phyloP scores from a whole-genome alignment of 2,888 invertebrate species.

The Andrena marginata region DNA sequence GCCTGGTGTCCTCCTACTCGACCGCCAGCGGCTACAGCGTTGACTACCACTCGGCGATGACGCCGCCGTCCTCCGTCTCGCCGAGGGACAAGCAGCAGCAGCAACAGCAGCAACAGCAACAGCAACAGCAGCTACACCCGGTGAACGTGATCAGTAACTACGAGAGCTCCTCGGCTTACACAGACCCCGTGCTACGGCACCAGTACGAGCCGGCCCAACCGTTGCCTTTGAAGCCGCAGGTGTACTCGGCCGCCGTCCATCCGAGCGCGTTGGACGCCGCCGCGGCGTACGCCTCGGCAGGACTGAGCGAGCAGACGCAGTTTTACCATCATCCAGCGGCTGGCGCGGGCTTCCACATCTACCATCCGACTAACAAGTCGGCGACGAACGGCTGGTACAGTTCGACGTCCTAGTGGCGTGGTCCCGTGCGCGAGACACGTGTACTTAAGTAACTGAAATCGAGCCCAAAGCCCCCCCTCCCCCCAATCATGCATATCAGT shows the following conservation, averaged over 20 bases:
- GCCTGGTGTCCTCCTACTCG: constrained; percentile 87
- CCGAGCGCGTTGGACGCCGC: constrained; percentile 87
- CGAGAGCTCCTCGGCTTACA: constrained; percentile 86
- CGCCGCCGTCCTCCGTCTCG: constrained; percentile 98
- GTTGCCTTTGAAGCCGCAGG: constrained; percentile 95
- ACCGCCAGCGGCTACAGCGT: constrained; percentile 88
- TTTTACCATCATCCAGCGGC: constrained; percentile 91
- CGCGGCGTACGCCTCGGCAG: constrained; percentile 87
- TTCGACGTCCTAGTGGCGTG: constrained; percentile 89
- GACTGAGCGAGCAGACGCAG: constrained; percentile 91
- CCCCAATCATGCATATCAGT: constrained; percentile 68
- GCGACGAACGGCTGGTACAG: constrained; percentile 93
- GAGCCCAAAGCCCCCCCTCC: constrained; percentile 74
- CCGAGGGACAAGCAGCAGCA: constrained; percentile 92
- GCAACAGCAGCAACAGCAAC: constrained; percentile 66
- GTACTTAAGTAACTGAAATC: constrained; percentile 81
- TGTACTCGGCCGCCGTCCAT: constrained; percentile 89
- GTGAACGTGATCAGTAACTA: constrained; percentile 88
- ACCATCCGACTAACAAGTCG: constrained; percentile 92
- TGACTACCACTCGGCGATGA: constrained; percentile 97
- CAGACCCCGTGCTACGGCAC: constrained; percentile 84
- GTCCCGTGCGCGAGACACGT: constrained; percentile 73
- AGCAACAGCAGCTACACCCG: constrained; percentile 86
- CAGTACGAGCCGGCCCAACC: constrained; percentile 88
- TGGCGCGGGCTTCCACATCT: constrained; percentile 94